Base-by-base conservation (phyloP, 2,888 invertebrate genomes). In the Ornithoptera alexandrae region DNA sequence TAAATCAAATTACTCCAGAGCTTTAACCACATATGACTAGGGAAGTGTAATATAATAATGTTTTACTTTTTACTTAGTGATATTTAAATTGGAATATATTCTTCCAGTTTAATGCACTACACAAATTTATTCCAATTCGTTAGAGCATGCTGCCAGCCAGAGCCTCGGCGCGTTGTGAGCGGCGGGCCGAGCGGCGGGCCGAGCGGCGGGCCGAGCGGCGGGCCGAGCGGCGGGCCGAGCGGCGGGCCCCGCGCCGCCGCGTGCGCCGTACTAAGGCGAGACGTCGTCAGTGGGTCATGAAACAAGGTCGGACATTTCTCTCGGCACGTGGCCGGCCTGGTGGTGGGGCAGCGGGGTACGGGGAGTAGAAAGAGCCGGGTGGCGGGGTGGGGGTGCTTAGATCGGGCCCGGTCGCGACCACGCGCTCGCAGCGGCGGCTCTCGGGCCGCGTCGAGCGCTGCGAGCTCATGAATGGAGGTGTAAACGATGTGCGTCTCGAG, bases 301-400 rank as follows among this genome's bases (percentile, higher is more conserved):
- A 92, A 91, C 90, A 91, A 91, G 92, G 92, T 86, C 92, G 84
- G 83, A 83, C 92, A 92, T 92, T 92, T 92, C 92, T 92, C 91
- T 83, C 73, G 72, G 77, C 71, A 69, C 63, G 75, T 70, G 70
- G 70, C 70, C 36, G n/a, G 18, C 42, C 46, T 12, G 75, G 78
- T 73, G 76, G 71, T 65, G 72, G 70, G 15, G 75, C 71, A 76
- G 76, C 79, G 79, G 75, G 78, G 74, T 75, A 71, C 65, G 71
- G 71, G 74, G 72, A 77, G 4, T 3, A 30, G 46, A 42, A 42
- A 42, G 42, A 42, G 8, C 15, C 8, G 42, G 2, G 22, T 22
- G 12, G 12, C 3, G 12, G 46, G 46, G 15, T 12, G 0, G 46
- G 30, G 72, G 72, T 71, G 71, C 50, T 61, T 65, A 60, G 62